phyloP scores from a whole-genome alignment of 2,888 invertebrate genomes.

The Labia minor region DNA sequence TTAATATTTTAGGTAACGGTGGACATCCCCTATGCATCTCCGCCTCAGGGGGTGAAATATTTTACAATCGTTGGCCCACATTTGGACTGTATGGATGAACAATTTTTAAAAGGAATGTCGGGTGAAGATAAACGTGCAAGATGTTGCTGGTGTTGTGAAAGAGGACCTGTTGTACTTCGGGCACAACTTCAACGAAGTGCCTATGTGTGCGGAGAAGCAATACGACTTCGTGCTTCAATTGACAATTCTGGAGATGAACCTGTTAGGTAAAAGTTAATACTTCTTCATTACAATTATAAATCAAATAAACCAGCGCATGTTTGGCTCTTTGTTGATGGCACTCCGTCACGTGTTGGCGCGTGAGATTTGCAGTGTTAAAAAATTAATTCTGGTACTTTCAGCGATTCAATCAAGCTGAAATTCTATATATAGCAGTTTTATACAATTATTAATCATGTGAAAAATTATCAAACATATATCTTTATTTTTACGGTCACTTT shows the following conservation, averaged over 20 bases:
- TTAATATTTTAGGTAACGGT: slow-evolving; percentile 43
- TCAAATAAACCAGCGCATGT: too few species aligned
- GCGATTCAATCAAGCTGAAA: too few species aligned
- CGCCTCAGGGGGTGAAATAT: slow-evolving; percentile 68
- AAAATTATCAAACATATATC: too few species aligned
- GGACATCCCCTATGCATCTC: slow-evolving; percentile 66
- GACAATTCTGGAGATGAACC: slow-evolving; percentile 55
- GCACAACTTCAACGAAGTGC: slow-evolving; percentile 60
- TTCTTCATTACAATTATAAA: slow-evolving; percentile 45
- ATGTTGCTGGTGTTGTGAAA: slow-evolving; percentile 62
- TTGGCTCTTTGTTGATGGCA: too few species aligned
- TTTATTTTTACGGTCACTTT: too few species aligned
- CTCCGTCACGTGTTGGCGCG: too few species aligned
- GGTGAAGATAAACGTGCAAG: slow-evolving; percentile 51
- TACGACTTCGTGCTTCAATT: slow-evolving; percentile 55
- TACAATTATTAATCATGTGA: too few species aligned
- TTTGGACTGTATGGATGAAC: slow-evolving; percentile 70
- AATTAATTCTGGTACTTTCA: too few species aligned
- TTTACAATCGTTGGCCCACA: slow-evolving; percentile 68
- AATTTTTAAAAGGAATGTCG: slow-evolving; percentile 58
- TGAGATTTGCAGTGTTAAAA: too few species aligned
- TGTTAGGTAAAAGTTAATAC: slow-evolving; percentile 45
- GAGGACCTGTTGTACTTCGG: slow-evolving; percentile 53
- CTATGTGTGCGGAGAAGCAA: slow-evolving; percentile 61
- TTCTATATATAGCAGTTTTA: too few species aligned